Conservation (phyloP, 1,140 invertebrate species). For the Calosoma granatense region DNA sequence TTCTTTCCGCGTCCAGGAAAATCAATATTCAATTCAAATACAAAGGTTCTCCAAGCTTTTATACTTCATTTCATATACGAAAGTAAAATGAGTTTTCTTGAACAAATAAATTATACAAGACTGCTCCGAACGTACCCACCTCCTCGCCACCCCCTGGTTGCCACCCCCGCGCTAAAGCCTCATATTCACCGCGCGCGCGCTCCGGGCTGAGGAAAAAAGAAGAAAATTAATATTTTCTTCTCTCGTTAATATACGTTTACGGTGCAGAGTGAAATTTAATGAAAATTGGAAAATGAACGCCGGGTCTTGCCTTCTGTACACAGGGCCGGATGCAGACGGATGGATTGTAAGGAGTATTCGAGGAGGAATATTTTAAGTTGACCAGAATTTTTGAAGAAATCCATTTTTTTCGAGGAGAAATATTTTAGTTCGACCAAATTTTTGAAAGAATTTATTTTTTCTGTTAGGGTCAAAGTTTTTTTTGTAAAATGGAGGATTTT, state of each 20-base stretch:
- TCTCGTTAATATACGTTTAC: slow-evolving; percentile 7
- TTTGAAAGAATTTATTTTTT: too few species aligned
- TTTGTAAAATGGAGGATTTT: too few species aligned
- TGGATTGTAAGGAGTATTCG: too few species aligned
- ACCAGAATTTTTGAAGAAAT: too few species aligned
- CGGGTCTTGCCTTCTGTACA: not conserved
- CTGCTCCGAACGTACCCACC: not conserved
- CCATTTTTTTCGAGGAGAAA: too few species aligned
- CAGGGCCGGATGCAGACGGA: not conserved
- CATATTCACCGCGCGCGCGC: not conserved
- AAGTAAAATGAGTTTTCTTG: slow-evolving; percentile 5
- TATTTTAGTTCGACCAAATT: too few species aligned
- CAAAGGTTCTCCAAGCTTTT: not conserved
- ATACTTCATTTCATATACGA: not conserved
- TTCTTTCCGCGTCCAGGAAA: not conserved
- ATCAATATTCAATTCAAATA: slow-evolving; percentile 7
- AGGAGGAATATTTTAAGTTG: too few species aligned
- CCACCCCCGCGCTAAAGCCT: too few species aligned
- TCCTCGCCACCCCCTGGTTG: not conserved
- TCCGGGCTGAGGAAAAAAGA: not conserved
- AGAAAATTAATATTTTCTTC: slow-evolving; percentile 8
- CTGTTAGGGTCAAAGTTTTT: too few species aligned
- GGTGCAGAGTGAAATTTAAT: slow-evolving; percentile 1
- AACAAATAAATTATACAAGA: slow-evolving; percentile 8
- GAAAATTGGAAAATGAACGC: slow-evolving; percentile 9